Percentiles rank a stretch among this genome's conserved stretches.
Evolutionary conservation across 2,888 invertebrate genomes (phyloP).

Genomic region (Clepsis dumicolana): DNA sequence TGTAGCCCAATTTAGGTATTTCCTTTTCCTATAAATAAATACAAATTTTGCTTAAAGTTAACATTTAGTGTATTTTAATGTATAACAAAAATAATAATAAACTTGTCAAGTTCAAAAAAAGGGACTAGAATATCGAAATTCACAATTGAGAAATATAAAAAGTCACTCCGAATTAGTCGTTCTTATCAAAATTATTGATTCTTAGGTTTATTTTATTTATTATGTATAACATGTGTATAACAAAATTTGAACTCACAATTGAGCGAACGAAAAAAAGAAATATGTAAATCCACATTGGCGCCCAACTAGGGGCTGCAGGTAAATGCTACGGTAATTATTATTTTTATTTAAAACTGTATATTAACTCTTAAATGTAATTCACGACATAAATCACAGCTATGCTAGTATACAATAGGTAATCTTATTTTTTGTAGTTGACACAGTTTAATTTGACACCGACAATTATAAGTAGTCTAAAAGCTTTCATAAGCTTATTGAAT

Average conservation of each 20-base stretch:
- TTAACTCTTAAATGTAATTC: not conserved
- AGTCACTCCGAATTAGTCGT: not conserved
- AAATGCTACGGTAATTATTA: too few relatives aligned
- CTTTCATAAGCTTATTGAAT: not conserved
- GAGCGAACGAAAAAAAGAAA: not conserved
- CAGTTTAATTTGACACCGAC: conserved; percentile 29
- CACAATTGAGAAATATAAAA: not conserved
- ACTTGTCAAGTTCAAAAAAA: not conserved
- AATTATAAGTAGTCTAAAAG: conserved; percentile 18
- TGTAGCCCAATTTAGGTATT: not conserved
- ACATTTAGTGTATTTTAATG: not conserved
- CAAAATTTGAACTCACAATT: not conserved
- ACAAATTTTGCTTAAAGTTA: not conserved
- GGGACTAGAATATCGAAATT: conserved; percentile 1
- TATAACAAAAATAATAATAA: not conserved
- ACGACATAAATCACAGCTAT: conserved; percentile 11
- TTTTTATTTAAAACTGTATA: not conserved
- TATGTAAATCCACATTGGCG: not conserved
- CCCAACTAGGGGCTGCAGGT: not conserved
- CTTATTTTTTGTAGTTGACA: not conserved
- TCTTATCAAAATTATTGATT: not conserved
- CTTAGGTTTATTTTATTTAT: not conserved
- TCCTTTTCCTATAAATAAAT: conserved; percentile 1
- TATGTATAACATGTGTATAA: not conserved
- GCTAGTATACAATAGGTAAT: not conserved